Base-by-base conservation (phyloP, 37 sponge, comb jelly and placozoan genomes). In the Aphrocallistes beatrix region DNA sequence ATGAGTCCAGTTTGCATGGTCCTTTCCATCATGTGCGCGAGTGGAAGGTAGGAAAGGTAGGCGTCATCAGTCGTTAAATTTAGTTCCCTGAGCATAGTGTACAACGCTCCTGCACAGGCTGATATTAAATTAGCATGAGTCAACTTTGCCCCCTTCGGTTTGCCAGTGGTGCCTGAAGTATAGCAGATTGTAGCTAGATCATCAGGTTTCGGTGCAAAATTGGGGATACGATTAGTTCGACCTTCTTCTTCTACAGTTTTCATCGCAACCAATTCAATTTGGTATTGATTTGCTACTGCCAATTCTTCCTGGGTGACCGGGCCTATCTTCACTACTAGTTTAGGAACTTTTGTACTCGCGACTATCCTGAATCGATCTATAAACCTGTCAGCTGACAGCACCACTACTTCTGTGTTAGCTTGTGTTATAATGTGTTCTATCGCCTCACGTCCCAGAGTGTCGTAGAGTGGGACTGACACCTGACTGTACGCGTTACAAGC, bases 1-100 rank as follows among this genome's bases (percentile, higher is more conserved):
- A 92, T 86, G 17, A 97, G 45, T 25, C 82, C 1, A 19, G 91
- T 94, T 69, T 90, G 88, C 1, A 84, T 81, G 16, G 81, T 38
- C 38, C 99, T 88, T 87, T 97, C 99, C 86, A 97, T 88, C 89
- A 91, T 90, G 85, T 97, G 99, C 36, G 99, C 93, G n/a, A 95
- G 86, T n/a, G 99, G 99, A 21, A 97, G 90, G 88, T 91, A 97
- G 51, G 99, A 97, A 23, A 97, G 86, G 85, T 94, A 91, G 50
- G 47, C 83, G 75, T 97, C 98, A 60, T 82, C 83, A 3, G 38
- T n/a, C 16, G 69, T 82, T 23, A 89, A n/a, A 0, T 8, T 3
- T 19, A 19, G 8, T 60, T 60, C 28, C 17, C 19, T 21, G 1
- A 34, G 50, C 37, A 85, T 40, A 36, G 25, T 51, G 30, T 36